Base-by-base conservation (phyloP, 2,888 invertebrate genomes). In the Nemapogon koenigi region DNA sequence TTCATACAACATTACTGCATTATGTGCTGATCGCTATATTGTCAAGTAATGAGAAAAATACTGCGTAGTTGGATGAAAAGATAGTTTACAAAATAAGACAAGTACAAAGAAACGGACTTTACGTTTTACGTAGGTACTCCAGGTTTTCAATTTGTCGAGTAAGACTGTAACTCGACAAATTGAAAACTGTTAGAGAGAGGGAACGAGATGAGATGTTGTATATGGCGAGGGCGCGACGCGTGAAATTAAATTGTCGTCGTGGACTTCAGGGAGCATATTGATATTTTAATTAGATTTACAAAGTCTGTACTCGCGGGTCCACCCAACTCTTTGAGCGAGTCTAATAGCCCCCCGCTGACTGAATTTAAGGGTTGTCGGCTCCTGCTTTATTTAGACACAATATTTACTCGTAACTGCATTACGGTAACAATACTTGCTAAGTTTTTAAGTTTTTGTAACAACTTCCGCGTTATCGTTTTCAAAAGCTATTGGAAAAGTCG, bases 201-300 rank as follows among this genome's bases (percentile, higher is more conserved):
- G 29, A 22, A 37, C 29, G 14, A 29, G 14, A 18, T 17, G n/a
- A 29, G 10, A 37, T 36, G 49, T 51, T 40, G 44, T n/a, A n/a
- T n/a, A n/a, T n/a, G n/a, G 47, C 44, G 46, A 55, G 55, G 60
- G 62, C 54, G 62, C 57, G 53, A 66, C 62, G 70, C 75, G 71
- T 76, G 68, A 75, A 78, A 76, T 78, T 66, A 59, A 75, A 75
- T 75, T 71, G 70, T 75, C 66, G 66, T 63, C 69, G 66, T 66
- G 66, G 64, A 55, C 60, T 64, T 55, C 61, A 62, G 66, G 56
- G 60, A 75, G 63, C 78, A 76, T 78, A 78, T 76, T 78, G 76
- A 78, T 76, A 78, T 76, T 78, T 76, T 76, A 78, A 78, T 78
- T 78, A 78, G 78, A 78, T 78, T 75, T 70, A 73, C 75, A 73